Evolutionary conservation across 2,797 vertebrate species (phyloP).

Genomic region (Hozukius guyotensis): DNA sequence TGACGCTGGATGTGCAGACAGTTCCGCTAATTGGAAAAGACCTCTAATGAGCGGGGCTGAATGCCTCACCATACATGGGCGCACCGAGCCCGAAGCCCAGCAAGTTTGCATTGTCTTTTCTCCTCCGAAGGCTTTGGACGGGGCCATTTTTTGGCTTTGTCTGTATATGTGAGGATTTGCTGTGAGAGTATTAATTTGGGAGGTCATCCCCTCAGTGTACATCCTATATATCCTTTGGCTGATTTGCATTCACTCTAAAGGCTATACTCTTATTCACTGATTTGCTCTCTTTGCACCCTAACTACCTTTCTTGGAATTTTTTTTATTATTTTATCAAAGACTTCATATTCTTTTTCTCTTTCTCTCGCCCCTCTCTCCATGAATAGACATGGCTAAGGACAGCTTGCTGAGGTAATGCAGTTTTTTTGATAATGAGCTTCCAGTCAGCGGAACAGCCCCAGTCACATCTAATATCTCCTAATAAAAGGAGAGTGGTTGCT

Average conservation of each 20-base stretch:
- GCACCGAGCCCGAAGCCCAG: conserved; percentile 38
- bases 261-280: conserved; percentile 31
- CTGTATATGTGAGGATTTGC: conserved; percentile 31
- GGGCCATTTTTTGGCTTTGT: conserved; percentile 30
- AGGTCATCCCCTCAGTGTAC: conserved; percentile 51
- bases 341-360: conserved; percentile 24
- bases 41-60: conserved; percentile 63
- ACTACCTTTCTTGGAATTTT: conserved; percentile 34
- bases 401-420: conserved; percentile 45
- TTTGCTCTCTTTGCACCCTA: conserved; percentile 40
- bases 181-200: conserved; percentile 23
- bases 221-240: conserved; percentile 40
- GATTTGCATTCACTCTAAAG: conserved; percentile 60
- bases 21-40: conserved; percentile 57
- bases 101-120: conserved; percentile 46
- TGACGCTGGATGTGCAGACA: conserved; percentile 45
- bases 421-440: conserved; percentile 53
- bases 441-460: conserved; percentile 47
- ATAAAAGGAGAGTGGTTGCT: conserved; percentile 47
- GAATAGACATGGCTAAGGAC: conserved; percentile 29
- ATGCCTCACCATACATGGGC: conserved; percentile 44
- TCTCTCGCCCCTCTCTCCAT: not conserved
- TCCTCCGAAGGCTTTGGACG: conserved; percentile 41
- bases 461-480: conserved; percentile 62
- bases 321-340: conserved; percentile 31